Percentiles rank a stretch among this genome's conserved stretches.
Conservation (phyloP, 2,797 vertebrate species). For the Pangasius macronema region DNA sequence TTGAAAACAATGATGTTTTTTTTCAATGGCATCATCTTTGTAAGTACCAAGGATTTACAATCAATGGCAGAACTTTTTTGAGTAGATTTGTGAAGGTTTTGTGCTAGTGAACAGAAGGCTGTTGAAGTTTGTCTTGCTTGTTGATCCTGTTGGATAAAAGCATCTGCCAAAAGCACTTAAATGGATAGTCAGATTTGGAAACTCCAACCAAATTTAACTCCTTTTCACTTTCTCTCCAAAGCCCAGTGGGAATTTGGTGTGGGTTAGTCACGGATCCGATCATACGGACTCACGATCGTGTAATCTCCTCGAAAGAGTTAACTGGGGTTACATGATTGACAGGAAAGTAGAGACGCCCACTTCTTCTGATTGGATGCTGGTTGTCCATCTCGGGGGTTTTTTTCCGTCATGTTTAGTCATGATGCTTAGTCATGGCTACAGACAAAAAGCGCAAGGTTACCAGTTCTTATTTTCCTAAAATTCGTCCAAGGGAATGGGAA, state of each 20-base stretch:
- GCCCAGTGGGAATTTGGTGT: too few relatives aligned
- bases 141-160: background rate
- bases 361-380: background rate
- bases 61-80: background rate
- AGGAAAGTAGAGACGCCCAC: background rate
- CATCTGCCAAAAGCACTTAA: background rate
- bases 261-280: too few relatives aligned
- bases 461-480: background rate
- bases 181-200: background rate
- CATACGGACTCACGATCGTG: too few relatives aligned
- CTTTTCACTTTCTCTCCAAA: background rate
- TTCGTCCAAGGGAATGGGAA: background rate
- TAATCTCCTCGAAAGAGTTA: too few relatives aligned
- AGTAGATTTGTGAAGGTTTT: background rate
- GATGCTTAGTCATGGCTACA: background rate
- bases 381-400: background rate
- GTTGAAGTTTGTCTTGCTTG: background rate
- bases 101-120: background rate
- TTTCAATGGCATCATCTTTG: slow-evolving; percentile 82
- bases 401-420: background rate
- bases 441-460: background rate
- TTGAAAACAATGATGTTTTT: slow-evolving; percentile 79
- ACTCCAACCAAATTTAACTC: background rate
- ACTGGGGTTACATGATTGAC: background rate
- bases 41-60: slow-evolving; percentile 67